Evolutionary conservation across 2,113 vertebrate genomes (phyloP).

Genomic region (Sigmodon hispidus): DNA sequence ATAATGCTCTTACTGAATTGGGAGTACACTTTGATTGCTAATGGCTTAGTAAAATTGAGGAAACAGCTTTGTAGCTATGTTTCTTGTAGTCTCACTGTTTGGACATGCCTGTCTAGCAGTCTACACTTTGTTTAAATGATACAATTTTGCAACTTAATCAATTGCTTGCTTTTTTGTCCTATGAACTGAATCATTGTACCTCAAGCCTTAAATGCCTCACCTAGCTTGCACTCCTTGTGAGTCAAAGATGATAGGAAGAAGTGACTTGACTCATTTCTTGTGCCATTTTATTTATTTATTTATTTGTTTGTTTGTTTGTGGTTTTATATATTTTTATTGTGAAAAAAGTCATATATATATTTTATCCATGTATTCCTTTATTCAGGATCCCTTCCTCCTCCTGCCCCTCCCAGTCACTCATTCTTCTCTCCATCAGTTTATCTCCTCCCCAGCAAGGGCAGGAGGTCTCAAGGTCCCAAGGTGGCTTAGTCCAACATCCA

Average conservation of each 20-base stretch:
- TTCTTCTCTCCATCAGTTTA: no score
- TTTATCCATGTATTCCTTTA: no score
- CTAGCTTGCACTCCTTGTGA: background rate
- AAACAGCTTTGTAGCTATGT: slow-evolving; percentile 15
- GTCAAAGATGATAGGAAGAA: slow-evolving; percentile 29
- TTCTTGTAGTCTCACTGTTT: slow-evolving; percentile 44
- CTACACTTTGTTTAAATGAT: slow-evolving; percentile 31
- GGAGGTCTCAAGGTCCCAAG: no score
- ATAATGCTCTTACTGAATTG: slow-evolving; percentile 6
- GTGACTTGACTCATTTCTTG: slow-evolving; percentile 32
- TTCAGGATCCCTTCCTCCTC: no score
- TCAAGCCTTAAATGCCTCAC: background rate
- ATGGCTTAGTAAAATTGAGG: slow-evolving; percentile 18
- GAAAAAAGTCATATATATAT: no score
- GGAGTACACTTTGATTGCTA: slow-evolving; percentile 14
- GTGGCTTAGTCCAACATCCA: no score
- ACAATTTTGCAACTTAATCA: slow-evolving; percentile 24
- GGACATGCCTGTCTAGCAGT: background rate
- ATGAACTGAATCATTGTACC: background rate
- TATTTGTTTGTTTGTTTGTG: no score
- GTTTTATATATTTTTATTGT: no score
- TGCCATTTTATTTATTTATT: no score
- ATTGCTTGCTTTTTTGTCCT: slow-evolving; percentile 35
- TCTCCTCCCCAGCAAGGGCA: no score
- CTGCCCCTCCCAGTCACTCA: no score